Evolutionary conservation across 2,797 vertebrate genomes (phyloP).

Genomic region (Poecilia picta): DNA sequence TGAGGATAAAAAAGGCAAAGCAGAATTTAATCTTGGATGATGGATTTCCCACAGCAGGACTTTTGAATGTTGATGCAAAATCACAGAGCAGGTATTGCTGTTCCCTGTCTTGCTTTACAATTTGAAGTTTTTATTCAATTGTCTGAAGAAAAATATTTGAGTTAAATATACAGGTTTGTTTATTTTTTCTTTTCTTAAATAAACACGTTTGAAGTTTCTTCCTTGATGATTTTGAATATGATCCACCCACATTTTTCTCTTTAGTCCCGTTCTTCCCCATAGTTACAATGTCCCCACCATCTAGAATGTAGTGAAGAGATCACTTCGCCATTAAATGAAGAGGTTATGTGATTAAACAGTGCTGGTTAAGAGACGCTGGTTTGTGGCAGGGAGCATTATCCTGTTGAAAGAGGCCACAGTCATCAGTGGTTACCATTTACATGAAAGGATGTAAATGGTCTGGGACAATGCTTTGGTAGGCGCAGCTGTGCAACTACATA

Average conservation of each 20-base stretch:
- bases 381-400: neutral
- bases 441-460: neutral
- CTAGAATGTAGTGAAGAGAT: neutral
- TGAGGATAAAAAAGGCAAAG: slow-evolving; percentile 36
- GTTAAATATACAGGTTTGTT: neutral
- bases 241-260: neutral
- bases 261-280: neutral
- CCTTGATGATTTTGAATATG: neutral
- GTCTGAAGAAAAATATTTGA: neutral
- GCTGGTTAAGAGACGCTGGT: neutral
- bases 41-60: slow-evolving; percentile 46
- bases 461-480: neutral
- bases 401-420: neutral
- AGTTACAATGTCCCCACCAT: neutral
- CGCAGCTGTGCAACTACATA: neutral
- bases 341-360: neutral
- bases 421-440: neutral
- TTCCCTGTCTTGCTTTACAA: slow-evolving; percentile 18
- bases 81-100: slow-evolving; percentile 20
- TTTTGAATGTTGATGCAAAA: slow-evolving; percentile 28
- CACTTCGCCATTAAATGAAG: neutral
- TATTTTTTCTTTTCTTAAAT: no score
- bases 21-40: slow-evolving; percentile 50
- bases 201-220: neutral
- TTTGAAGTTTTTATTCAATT: slow-evolving; percentile 12